phyloP scores from a whole-genome alignment of 2,888 invertebrate genomes.

The Catocala nupta region DNA sequence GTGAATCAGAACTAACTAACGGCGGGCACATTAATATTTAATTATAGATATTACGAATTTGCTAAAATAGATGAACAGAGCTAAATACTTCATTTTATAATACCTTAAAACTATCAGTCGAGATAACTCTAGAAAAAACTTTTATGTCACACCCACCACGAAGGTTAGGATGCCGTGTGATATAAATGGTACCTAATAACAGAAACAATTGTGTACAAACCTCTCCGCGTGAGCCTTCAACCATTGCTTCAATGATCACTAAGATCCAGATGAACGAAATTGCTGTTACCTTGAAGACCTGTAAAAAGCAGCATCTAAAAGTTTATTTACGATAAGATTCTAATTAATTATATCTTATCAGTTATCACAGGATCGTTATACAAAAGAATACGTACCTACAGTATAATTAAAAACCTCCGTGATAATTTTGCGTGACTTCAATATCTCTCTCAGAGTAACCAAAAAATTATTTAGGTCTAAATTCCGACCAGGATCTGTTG shows the following conservation, averaged over 20 bases:
- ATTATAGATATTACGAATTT: too few relatives aligned
- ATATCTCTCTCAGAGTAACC: slow-evolving; percentile 46
- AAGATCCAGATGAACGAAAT: slow-evolving; percentile 55
- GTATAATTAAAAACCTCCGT: slow-evolving; percentile 52
- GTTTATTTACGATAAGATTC: background rate
- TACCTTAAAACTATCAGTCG: too few relatives aligned
- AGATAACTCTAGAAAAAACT: too few relatives aligned
- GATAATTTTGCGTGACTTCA: slow-evolving; percentile 50
- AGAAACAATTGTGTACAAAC: slow-evolving; percentile 35
- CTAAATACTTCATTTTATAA: too few relatives aligned
- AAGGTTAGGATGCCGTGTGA: too few relatives aligned
- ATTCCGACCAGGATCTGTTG: background rate
- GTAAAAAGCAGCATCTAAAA: slow-evolving; percentile 22
- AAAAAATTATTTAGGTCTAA: slow-evolving; percentile 35
- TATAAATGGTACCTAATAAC: background rate
- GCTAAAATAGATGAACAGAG: too few relatives aligned
- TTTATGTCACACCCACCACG: too few relatives aligned
- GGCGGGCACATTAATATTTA: too few relatives aligned
- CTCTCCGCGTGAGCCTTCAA: slow-evolving; percentile 45
- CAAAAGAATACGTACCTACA: slow-evolving; percentile 45
- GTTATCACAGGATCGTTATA: too few relatives aligned
- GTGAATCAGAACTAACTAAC: too few relatives aligned
- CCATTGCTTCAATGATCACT: slow-evolving; percentile 47
- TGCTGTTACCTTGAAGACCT: slow-evolving; percentile 54
- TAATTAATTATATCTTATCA: background rate